These are phyloP conservation scores for Helicoverpa zea DNA, from an alignment of 1,140 invertebrate genomes.

Conservation along the genomic window DNA sequence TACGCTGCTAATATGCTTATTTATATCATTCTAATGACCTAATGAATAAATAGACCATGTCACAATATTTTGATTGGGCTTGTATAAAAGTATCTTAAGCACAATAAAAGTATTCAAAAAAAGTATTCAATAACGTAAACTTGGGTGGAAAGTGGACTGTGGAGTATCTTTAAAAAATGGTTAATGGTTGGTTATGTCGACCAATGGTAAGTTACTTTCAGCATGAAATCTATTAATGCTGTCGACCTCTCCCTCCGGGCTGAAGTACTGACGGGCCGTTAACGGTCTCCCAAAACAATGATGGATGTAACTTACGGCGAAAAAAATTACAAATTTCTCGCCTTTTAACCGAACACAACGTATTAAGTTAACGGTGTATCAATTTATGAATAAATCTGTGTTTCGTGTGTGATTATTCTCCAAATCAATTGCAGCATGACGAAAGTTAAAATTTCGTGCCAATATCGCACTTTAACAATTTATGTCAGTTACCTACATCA, in stretches of 20 bases:
- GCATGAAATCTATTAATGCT: constrained; percentile 48
- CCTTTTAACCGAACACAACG: constrained; percentile 64
- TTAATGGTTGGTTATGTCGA: no score
- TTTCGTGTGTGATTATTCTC: constrained; percentile 52
- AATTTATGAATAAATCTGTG: constrained; percentile 65
- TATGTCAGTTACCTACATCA: constrained; percentile 43
- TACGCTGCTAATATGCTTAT: no score
- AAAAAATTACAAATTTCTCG: constrained; percentile 75
- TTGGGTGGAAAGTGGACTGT: no score
- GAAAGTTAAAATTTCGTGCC: constrained; percentile 45
- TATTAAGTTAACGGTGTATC: constrained; percentile 74
- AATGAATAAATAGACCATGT: no score
- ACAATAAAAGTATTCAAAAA: no score
- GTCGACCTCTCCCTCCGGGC: constrained; percentile 45
- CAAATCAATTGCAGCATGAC: constrained; percentile 50
- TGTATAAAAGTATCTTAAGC: no score
- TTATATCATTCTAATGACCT: no score
- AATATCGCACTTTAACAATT: constrained; percentile 46
- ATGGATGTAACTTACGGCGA: constrained; percentile 55
- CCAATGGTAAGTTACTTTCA: not conserved
- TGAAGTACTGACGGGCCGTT: constrained; percentile 35
- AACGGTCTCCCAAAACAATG: constrained; percentile 58
- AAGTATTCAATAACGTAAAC: no score
- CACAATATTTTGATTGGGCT: no score
- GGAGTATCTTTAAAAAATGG: no score